Conservation (phyloP, 1,140 invertebrate species). For the Meloidogyne hapla region DNA sequence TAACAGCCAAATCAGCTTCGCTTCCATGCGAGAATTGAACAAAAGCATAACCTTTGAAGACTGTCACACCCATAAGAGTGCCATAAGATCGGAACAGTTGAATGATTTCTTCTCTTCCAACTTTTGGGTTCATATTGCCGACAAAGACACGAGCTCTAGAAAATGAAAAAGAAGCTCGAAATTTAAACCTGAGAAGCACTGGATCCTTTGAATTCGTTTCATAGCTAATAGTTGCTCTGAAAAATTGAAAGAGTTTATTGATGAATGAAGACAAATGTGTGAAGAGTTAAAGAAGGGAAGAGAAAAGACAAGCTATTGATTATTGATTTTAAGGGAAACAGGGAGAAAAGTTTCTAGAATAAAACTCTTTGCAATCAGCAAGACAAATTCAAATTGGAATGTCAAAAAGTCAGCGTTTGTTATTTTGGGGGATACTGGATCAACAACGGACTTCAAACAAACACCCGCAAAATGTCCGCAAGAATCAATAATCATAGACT, state of each 20-base stretch:
- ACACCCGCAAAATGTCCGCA: too few species aligned
- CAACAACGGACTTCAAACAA: too few species aligned
- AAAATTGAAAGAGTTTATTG: not conserved
- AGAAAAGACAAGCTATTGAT: not conserved
- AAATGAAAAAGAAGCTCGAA: not conserved
- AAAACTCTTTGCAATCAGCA: too few species aligned
- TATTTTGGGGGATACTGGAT: too few species aligned
- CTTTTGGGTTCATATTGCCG: conserved; percentile 33
- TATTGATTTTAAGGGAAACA: too few species aligned
- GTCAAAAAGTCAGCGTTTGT: too few species aligned
- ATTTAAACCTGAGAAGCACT: conserved; percentile 22
- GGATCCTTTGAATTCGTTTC: conserved; percentile 38
- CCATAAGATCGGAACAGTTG: conserved; percentile 37
- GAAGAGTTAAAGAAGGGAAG: not conserved
- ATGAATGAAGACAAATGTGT: too few species aligned
- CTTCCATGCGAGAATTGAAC: conserved; percentile 33
- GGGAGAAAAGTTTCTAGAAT: too few species aligned
- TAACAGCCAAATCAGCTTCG: conserved; percentile 41
- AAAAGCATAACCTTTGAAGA: conserved; percentile 46
- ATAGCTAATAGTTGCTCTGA: conserved; percentile 30
- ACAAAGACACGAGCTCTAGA: conserved; percentile 39
- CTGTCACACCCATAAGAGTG: conserved; percentile 34
- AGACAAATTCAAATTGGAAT: too few species aligned
- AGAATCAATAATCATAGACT: too few species aligned
- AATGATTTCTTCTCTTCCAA: conserved; percentile 36